Evolutionary conservation across 1,140 invertebrate genomes (phyloP).

Genomic region (Charaxes varanes): DNA sequence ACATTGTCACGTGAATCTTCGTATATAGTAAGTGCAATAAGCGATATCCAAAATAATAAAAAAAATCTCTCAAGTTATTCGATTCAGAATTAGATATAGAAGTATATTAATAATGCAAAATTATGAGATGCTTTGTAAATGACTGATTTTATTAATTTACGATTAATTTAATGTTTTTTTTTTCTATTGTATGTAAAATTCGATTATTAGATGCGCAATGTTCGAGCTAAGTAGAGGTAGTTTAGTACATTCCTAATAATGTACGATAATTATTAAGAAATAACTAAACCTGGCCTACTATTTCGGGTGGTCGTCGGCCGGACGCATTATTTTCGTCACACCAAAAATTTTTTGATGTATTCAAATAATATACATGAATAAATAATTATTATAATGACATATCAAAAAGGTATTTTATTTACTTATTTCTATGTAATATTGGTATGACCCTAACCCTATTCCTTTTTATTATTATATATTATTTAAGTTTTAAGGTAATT

Average conservation of each 20-base stretch:
- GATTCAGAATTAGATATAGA: slow-evolving; percentile 29
- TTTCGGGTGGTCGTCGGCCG: slow-evolving; percentile 33
- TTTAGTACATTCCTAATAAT: slow-evolving; percentile 64
- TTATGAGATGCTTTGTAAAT: slow-evolving; percentile 57
- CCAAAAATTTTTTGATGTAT: slow-evolving; percentile 67
- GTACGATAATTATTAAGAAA: slow-evolving; percentile 50
- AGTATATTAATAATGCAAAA: slow-evolving; percentile 31
- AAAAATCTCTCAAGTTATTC: slow-evolving; percentile 29
- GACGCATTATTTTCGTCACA: slow-evolving; percentile 52
- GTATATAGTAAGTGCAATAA: slow-evolving; percentile 43
- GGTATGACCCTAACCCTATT: too few relatives aligned
- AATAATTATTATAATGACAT: slow-evolving; percentile 49
- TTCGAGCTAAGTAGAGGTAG: slow-evolving; percentile 42
- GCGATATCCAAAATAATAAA: slow-evolving; percentile 38
- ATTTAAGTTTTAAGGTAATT: too few relatives aligned
- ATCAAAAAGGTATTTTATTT: slow-evolving; percentile 32
- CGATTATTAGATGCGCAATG: slow-evolving; percentile 19
- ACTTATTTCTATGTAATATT: too few relatives aligned
- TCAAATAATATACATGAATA: slow-evolving; percentile 62
- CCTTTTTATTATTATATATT: too few relatives aligned
- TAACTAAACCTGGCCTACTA: slow-evolving; percentile 42
- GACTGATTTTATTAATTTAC: slow-evolving; percentile 58
- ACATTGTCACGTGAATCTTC: slow-evolving; percentile 11
- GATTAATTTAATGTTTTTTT: slow-evolving; percentile 55
- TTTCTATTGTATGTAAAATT: slow-evolving; percentile 40